Evolutionary conservation across 2,113 vertebrate genomes (phyloP), one percentile per base, ranked within the genome.

Genomic region (Morone chrysops): DNA sequence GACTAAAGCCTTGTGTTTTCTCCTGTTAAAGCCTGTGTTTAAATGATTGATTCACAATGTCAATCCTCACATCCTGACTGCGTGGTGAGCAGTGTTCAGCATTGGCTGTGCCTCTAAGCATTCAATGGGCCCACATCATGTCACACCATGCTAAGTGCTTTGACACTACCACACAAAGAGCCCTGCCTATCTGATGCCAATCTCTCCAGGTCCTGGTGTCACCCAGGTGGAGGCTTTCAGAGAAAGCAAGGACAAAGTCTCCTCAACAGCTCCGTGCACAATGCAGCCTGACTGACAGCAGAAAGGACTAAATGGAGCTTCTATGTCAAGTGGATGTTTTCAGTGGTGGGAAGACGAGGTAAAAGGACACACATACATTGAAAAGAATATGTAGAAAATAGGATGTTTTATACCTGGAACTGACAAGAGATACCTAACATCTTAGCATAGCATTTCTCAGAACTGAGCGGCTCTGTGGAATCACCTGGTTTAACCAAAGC

Each of bases 41-140:
- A 87, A 90, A 90, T 92, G 94, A 94, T 91, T 94, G 92, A 94
- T 92, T 93, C 85, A 83, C 90, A 84, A 88, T 90, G 90, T 90
- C 84, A 80, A 57, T 87, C 81, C 70, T 87, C 83, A 85, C 82
- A 81, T 86, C 62, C 70, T 67, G 83, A 60, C 60, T 70, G 67
- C 54, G 71, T 68, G 81, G 22, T 22, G 83, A 79, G 68, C 17
- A 0, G 66, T 59, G 86, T 85, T 83, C 48, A n/a, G 48, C 62
- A 81, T 65, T 25, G 77, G 62, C 60, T 73, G 56, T 85, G 65
- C 79, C 72, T 87, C 50, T 73, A 48, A 81, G 54, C 50, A 48
- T 63, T 90, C 75, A 87, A 84, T 86, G 75, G 83, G 77, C 62
- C 75, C 69, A 76, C 82, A 79, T 88, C 82, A 83, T 78, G 86